Evolutionary conservation across 2,888 invertebrate genomes (phyloP).

Genomic region (Phyllotreta striolata): DNA sequence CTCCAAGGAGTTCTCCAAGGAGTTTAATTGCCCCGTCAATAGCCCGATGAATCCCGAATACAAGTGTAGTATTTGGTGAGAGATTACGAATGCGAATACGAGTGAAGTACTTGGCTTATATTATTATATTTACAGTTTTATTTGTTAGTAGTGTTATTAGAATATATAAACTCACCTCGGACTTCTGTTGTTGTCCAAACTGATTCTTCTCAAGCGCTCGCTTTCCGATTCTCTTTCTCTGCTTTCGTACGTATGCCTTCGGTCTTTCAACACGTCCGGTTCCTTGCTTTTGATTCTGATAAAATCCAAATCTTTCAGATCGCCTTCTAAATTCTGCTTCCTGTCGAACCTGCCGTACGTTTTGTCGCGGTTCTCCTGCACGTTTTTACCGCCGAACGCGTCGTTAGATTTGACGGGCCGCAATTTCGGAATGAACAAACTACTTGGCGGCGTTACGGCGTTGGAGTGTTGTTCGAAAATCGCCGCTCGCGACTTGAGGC

Average conservation of each 20-base stretch:
- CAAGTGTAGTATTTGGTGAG: constrained; percentile 82
- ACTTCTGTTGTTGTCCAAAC: constrained; percentile 56
- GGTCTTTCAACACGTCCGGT: constrained; percentile 45
- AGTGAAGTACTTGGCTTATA: constrained; percentile 81
- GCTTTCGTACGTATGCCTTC: constrained; percentile 55
- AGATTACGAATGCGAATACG: no score
- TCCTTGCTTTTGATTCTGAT: constrained; percentile 46
- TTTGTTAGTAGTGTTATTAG: neutral
- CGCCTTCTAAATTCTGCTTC: constrained; percentile 41
- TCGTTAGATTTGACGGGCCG: constrained; percentile 41
- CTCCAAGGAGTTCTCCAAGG: constrained; percentile 77
- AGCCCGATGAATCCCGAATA: constrained; percentile 80
- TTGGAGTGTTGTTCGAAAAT: constrained; percentile 52
- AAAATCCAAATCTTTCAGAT: constrained; percentile 48
- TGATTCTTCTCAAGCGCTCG: constrained; percentile 55
- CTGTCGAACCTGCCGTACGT: constrained; percentile 32
- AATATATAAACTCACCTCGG: constrained; percentile 53
- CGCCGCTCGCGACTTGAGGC: constrained; percentile 53
- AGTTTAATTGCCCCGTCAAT: constrained; percentile 74
- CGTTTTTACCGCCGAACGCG: constrained; percentile 37
- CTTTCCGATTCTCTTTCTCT: constrained; percentile 53
- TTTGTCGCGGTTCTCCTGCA: constrained; percentile 36
- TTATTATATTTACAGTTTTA: neutral
- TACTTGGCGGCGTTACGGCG: constrained; percentile 40
- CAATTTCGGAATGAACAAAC: constrained; percentile 35